A percentile compares a stretch with the other conserved stretches of the same genome.
These are phyloP conservation scores for Phytoseiulus persimilis DNA, from an alignment of 2,888 invertebrate species.

Conservation along the genomic window DNA sequence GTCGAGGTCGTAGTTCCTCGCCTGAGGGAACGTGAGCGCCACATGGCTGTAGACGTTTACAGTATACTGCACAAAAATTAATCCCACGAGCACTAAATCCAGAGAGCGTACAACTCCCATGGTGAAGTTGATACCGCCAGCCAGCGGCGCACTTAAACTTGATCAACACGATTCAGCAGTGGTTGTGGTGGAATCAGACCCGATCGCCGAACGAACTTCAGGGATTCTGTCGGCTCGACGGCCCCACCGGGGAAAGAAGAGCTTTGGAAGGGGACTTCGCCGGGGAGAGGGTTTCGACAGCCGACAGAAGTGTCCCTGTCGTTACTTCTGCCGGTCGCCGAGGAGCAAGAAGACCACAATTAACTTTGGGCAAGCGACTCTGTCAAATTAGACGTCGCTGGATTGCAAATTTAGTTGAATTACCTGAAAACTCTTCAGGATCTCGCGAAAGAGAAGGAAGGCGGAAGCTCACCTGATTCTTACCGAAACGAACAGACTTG, in stretches of 20 bases:
- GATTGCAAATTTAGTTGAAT: no score
- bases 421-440: no score
- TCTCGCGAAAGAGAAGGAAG: no score
- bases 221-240: background rate
- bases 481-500: no score
- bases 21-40: slow-evolving; percentile 78
- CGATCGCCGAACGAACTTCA: background rate
- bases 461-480: no score
- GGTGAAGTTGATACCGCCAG: background rate
- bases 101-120: background rate
- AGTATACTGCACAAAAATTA: background rate
- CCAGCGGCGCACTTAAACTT: background rate
- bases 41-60: slow-evolving; percentile 57
- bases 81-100: background rate
- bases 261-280: background rate
- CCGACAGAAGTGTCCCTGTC: background rate
- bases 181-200: background rate
- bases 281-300: background rate
- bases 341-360: background rate
- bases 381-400: background rate
- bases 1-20: slow-evolving; percentile 77
- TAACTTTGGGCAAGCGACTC: background rate
- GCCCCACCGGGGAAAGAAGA: background rate
- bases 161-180: background rate
- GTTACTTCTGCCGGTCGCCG: background rate